Evolutionary conservation across 1,140 invertebrate species (phyloP).

Genomic region (Venturia canescens): DNA sequence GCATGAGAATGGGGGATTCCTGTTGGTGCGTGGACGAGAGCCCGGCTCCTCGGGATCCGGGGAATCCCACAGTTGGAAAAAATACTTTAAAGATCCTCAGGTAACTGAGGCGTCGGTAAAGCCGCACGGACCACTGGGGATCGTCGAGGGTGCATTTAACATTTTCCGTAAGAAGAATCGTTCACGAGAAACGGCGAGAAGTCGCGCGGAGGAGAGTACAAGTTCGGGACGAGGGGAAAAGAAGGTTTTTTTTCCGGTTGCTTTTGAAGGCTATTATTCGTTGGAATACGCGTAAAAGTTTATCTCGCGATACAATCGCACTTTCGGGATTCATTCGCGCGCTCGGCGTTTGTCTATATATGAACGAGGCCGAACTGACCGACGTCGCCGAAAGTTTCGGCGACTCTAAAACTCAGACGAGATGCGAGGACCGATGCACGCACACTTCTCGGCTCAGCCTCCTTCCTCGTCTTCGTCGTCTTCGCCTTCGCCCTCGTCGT

Average conservation of each 20-base stretch:
- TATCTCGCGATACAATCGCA: not conserved
- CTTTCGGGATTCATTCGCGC: slow-evolving; percentile 40
- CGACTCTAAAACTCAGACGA: slow-evolving; percentile 45
- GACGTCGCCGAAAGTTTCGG: slow-evolving; percentile 46
- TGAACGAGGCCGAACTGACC: slow-evolving; percentile 26
- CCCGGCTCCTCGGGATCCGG: not conserved
- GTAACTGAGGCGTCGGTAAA: slow-evolving; percentile 19
- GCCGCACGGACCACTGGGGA: slow-evolving; percentile 9
- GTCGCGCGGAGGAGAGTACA: too few species aligned
- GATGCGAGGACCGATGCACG: not conserved
- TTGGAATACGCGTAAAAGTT: not conserved
- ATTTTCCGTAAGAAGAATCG: not conserved
- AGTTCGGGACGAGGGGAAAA: too few species aligned
- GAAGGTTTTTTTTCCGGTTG: slow-evolving; percentile 3
- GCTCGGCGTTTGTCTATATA: not conserved
- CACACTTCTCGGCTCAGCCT: not conserved
- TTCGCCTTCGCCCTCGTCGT: not conserved
- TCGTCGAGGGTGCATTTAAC: not conserved
- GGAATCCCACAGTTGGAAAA: not conserved
- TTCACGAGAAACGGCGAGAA: not conserved
- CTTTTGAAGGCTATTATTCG: not conserved
- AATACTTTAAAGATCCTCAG: not conserved
- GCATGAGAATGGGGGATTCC: slow-evolving; percentile 59
- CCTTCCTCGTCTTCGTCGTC: slow-evolving; percentile 8
- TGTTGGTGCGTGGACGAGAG: slow-evolving; percentile 1